Percentiles rank a stretch among this genome's conserved stretches.
phyloP scores from a whole-genome alignment of 1,140 invertebrate genomes.

The Bombus soroeensis region DNA sequence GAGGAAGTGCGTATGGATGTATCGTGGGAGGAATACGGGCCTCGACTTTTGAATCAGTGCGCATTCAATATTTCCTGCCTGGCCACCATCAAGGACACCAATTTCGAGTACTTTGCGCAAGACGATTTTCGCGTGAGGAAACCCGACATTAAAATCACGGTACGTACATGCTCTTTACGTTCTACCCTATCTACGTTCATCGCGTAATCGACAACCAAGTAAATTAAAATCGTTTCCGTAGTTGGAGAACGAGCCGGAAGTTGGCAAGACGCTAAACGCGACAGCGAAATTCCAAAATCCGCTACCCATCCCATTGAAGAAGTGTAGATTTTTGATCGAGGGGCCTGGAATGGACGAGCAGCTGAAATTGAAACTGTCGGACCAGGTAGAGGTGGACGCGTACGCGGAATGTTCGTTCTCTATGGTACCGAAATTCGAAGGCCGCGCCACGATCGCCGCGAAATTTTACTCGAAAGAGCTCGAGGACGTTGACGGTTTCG shows the following conservation, averaged over 20 bases:
- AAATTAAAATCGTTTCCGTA: conserved; percentile 59
- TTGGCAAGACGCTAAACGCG: conserved; percentile 86
- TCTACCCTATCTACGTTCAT: background rate
- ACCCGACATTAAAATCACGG: conserved; percentile 93
- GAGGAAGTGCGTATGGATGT: conserved; percentile 89
- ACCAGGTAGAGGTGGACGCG: conserved; percentile 86
- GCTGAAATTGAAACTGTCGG: conserved; percentile 87
- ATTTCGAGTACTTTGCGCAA: conserved; percentile 94
- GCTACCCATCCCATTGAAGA: conserved; percentile 89
- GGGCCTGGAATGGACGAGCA: conserved; percentile 89
- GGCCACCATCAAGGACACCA: conserved; percentile 90
- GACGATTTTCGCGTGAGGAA: conserved; percentile 95
- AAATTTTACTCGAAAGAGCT: conserved; percentile 93
- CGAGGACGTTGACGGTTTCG: conserved; percentile 92
- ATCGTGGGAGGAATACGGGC: conserved; percentile 91
- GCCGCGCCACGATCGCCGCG: conserved; percentile 89
- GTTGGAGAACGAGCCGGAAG: conserved; percentile 84
- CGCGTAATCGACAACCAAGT: too few species aligned
- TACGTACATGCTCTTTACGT: conserved; percentile 64
- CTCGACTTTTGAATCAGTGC: conserved; percentile 89
- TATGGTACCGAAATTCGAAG: conserved; percentile 87
- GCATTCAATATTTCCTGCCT: conserved; percentile 93
- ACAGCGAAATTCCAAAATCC: conserved; percentile 92
- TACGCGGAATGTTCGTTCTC: conserved; percentile 88
- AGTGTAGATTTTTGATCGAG: conserved; percentile 90